These are phyloP conservation scores for Scomber japonicus DNA, from an alignment of 2,113 vertebrate genomes.

Conservation along the genomic window DNA sequence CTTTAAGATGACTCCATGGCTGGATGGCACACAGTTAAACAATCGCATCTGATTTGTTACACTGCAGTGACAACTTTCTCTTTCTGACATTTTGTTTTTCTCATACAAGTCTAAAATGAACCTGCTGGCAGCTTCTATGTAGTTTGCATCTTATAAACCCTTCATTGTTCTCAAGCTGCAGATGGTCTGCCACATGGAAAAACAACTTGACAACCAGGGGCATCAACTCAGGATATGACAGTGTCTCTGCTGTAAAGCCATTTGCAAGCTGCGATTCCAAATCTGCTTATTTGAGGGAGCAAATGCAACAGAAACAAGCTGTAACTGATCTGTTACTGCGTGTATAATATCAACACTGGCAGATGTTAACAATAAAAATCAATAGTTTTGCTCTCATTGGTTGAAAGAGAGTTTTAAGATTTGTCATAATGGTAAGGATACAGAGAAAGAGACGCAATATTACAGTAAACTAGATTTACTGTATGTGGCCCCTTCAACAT, in stretches of 20 bases:
- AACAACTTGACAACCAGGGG: not conserved
- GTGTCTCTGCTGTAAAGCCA: not conserved
- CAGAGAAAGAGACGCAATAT: not conserved
- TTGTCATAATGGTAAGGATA: not conserved
- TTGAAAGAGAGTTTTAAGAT: constrained; percentile 13
- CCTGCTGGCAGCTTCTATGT: not conserved
- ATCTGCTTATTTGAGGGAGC: not conserved
- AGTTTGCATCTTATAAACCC: not conserved
- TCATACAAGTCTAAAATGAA: not conserved
- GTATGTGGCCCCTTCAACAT: constrained; percentile 11
- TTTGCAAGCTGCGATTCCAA: not conserved
- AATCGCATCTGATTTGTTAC: constrained; percentile 2
- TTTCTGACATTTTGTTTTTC: not conserved
- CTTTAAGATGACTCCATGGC: constrained; percentile 1
- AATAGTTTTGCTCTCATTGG: not conserved
- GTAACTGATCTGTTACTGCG: not conserved
- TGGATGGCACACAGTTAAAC: constrained; percentile 1
- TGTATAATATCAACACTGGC: not conserved
- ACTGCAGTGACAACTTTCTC: not conserved
- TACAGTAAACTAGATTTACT: not conserved
- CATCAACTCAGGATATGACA: not conserved
- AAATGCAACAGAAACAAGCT: not conserved
- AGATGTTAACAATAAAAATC: too few relatives aligned
- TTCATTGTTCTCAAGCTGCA: not conserved
- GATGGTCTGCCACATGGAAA: not conserved